These are phyloP conservation scores for Tetrax tetrax DNA, from an alignment of 2,113 vertebrate genomes.

Conservation along the genomic window DNA sequence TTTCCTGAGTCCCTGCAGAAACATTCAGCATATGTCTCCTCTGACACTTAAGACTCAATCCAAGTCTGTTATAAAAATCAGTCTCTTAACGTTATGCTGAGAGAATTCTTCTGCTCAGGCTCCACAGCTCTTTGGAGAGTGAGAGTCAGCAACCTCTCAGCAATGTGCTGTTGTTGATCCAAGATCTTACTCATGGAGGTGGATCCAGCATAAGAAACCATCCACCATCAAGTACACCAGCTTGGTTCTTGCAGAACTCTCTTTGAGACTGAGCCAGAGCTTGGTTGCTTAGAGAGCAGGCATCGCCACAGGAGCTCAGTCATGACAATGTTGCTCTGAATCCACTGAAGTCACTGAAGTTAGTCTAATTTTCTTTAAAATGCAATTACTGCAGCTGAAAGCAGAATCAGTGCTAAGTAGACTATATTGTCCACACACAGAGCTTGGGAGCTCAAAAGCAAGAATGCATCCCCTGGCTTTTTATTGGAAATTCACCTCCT, in stretches of 20 bases:
- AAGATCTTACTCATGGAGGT: neutral
- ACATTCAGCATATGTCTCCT: neutral
- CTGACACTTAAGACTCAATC: neutral
- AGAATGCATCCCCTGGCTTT: neutral
- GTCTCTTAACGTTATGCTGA: fast-evolving
- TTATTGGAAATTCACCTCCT: neutral
- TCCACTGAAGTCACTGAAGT: neutral
- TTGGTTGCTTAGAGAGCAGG: neutral
- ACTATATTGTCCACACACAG: neutral
- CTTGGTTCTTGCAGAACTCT: neutral
- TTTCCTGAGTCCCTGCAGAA: conserved; percentile 11
- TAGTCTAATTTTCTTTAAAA: neutral
- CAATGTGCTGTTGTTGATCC: neutral
- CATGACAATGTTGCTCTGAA: neutral
- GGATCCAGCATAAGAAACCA: neutral
- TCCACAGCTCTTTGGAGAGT: neutral
- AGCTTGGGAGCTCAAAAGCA: neutral
- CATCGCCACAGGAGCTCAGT: neutral
- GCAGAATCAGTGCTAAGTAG: neutral
- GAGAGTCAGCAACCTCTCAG: neutral
- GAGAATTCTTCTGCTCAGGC: neutral
- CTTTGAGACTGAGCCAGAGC: neutral
- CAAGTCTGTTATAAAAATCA: neutral
- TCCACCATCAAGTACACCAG: neutral
- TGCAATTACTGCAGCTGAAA: neutral